Conservation (phyloP, 1,140 invertebrate genomes). For the Drosophila neocordata region DNA sequence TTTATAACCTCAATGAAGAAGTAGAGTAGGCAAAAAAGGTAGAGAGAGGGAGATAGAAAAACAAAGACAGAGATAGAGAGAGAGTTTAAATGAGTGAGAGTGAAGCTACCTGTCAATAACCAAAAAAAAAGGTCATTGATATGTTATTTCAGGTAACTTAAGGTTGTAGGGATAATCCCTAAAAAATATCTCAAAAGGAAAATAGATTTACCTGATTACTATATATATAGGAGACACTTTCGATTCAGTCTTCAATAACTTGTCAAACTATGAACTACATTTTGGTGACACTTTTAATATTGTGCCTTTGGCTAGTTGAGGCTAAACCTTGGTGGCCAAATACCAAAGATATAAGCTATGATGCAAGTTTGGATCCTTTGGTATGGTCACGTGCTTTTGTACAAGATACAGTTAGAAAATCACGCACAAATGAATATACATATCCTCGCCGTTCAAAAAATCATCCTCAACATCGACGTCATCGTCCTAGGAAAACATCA, state of each 20-base stretch:
- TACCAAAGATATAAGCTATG: slow-evolving; percentile 47
- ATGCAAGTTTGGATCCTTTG: slow-evolving; percentile 73
- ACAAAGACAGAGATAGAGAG: neutral
- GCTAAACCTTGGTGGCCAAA: slow-evolving; percentile 52
- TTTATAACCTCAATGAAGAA: neutral
- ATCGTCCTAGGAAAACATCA: neutral
- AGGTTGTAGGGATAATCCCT: neutral
- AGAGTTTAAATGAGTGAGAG: slow-evolving; percentile 4
- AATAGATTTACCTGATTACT: neutral
- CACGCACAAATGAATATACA: slow-evolving; percentile 38
- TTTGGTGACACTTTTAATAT: neutral
- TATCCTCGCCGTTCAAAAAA: neutral
- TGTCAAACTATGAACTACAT: slow-evolving; percentile 37
- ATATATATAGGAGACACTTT: neutral
- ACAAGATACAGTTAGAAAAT: slow-evolving; percentile 50
- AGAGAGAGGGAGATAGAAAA: neutral
- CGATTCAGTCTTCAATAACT: slow-evolving; percentile 15
- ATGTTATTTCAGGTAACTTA: neutral
- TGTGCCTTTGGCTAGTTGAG: slow-evolving; percentile 11
- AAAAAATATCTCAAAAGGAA: neutral
- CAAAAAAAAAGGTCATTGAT: slow-evolving; percentile 4
- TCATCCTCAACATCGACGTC: neutral
- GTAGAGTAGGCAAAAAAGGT: neutral
- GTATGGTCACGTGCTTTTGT: slow-evolving; percentile 71
- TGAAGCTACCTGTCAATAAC: neutral